Evolutionary conservation across 2,113 vertebrate genomes (phyloP).

Genomic region (Dicaeum eximium): DNA sequence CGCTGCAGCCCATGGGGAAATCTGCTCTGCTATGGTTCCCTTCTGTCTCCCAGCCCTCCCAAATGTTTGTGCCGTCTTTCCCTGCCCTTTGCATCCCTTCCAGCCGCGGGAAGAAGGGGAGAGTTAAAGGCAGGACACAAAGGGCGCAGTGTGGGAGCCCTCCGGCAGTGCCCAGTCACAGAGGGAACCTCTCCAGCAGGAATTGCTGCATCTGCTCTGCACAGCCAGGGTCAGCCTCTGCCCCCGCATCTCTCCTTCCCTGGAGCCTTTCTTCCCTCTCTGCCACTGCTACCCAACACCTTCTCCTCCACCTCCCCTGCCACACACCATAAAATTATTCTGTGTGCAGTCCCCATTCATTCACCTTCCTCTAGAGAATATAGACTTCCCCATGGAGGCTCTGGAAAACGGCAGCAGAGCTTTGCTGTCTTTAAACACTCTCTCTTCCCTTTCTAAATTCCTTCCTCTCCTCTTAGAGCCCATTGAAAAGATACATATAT

Average conservation of each 20-base stretch:
- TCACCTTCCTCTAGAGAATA: not conserved
- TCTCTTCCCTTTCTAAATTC: not conserved
- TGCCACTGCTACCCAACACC: not conserved
- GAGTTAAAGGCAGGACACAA: conserved; percentile 12
- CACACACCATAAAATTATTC: not conserved
- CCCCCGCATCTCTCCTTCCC: not conserved
- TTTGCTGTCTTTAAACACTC: not conserved
- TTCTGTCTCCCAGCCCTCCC: not conserved
- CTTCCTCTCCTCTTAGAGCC: not conserved
- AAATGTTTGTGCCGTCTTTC: not conserved
- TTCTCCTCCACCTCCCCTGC: not conserved
- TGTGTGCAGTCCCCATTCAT: not conserved
- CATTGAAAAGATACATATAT: not conserved
- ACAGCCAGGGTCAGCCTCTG: not conserved
- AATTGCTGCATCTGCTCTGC: not conserved
- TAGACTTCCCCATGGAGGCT: not conserved
- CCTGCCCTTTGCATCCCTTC: not conserved
- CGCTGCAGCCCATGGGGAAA: not conserved
- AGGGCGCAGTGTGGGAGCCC: conserved; percentile 9
- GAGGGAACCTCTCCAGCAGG: no score
- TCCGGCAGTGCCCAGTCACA: no score
- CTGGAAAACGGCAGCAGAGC: not conserved
- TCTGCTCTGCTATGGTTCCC: not conserved
- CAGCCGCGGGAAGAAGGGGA: not conserved
- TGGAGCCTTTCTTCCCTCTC: not conserved